These are phyloP conservation scores for Cyclophora albipunctata DNA, from an alignment of 2,888 invertebrate species.

Conservation along the genomic window DNA sequence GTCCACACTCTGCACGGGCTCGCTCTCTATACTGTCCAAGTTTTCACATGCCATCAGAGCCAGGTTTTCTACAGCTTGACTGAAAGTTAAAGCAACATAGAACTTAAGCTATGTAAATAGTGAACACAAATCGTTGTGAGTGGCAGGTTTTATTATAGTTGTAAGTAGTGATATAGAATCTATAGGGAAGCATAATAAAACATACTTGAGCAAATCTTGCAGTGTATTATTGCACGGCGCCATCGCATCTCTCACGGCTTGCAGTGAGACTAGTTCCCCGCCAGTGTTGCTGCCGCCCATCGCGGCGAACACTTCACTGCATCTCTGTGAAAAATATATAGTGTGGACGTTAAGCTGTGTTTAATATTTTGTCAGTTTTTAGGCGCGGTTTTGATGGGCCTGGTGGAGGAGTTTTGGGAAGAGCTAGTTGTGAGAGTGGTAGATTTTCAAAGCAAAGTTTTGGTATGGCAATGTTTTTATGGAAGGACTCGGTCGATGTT, in stretches of 20 bases:
- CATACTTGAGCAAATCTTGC: slow-evolving; percentile 61
- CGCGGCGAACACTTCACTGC: slow-evolving; percentile 67
- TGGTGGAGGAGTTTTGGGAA: no score
- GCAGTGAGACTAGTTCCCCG: slow-evolving; percentile 52
- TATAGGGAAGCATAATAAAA: neutral
- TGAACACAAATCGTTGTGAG: neutral
- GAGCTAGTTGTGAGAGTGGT: no score
- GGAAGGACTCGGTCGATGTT: no score
- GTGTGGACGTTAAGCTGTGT: neutral
- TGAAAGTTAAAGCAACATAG: slow-evolving; percentile 16
- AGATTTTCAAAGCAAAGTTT: no score
- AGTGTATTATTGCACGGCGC: slow-evolving; percentile 51
- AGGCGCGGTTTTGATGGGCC: no score
- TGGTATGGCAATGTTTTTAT: no score
- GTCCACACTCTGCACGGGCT: slow-evolving; percentile 42
- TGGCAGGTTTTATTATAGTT: neutral
- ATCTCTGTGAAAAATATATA: slow-evolving; percentile 34
- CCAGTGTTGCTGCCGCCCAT: slow-evolving; percentile 52
- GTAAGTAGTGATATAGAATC: no score
- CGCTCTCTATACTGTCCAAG: slow-evolving; percentile 53
- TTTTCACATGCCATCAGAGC: slow-evolving; percentile 62
- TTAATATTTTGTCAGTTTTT: no score
- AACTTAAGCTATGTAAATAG: slow-evolving; percentile 4
- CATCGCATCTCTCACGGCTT: slow-evolving; percentile 64
- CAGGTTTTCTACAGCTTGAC: slow-evolving; percentile 63